Evolutionary conservation across 2,797 vertebrate species (phyloP).

Genomic region (Pantherophis vulpinus): DNA sequence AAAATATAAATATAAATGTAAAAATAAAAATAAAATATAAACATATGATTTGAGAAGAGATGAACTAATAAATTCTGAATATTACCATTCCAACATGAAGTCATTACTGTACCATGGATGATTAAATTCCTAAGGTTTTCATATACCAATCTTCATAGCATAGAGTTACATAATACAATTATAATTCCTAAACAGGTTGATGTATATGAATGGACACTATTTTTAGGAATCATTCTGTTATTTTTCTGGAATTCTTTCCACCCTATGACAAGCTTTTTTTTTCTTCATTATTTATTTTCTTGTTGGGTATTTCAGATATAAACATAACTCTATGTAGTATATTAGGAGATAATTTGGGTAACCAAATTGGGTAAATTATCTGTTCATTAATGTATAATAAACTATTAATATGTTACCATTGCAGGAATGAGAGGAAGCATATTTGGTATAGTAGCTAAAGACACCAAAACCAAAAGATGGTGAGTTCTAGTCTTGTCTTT

Average conservation of each 20-base stretch:
- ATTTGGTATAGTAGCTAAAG: too few species aligned
- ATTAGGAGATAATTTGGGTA: neutral
- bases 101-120: neutral
- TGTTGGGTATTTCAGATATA: slow-evolving; percentile 2
- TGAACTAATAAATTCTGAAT: neutral
- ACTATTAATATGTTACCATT: slow-evolving; percentile 1
- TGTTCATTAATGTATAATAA: neutral
- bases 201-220: neutral
- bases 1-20: neutral
- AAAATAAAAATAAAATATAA: neutral
- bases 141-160: neutral
- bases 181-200: neutral
- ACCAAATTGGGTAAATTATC: neutral
- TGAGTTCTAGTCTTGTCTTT: neutral
- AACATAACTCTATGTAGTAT: neutral
- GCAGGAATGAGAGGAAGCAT: neutral
- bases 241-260: neutral
- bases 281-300: neutral
- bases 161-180: neutral
- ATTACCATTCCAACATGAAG: neutral
- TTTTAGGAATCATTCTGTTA: neutral
- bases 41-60: neutral
- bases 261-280: neutral
- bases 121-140: slow-evolving; percentile 12
- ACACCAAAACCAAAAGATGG: neutral